Evolutionary conservation across 2,797 vertebrate species (phyloP), one percentile per base, ranked within the genome.

Genomic region (Odontamblyopus rebecca): DNA sequence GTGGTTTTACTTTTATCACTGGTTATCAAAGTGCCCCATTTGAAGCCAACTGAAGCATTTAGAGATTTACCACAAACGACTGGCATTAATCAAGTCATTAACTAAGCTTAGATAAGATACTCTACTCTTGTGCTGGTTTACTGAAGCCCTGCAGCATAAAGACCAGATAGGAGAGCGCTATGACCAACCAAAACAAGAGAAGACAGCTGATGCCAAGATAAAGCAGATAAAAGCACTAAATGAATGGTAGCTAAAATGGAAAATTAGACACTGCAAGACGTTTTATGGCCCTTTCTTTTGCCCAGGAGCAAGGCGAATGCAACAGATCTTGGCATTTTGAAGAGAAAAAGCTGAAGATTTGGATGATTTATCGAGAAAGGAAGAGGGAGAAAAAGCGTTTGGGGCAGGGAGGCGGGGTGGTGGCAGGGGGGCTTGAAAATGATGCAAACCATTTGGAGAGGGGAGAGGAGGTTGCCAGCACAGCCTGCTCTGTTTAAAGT

Each of bases 401-500:
- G 87, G 84, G 74, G 88, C 64, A 82, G 76, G 79, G 76, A 77
- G 73, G 83, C 82, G 86, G 93, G 85, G 92, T 86, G 89, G 91
- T 89, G 92, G 94, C 92, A 94, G 95, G 95, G 87, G 94, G 95
- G 92, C 93, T 96, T 94, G 96, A 95, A 96, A 94, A 95, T 98
- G 97, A 98, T 97, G 96, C 96, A 97, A 97, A 98, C 96, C 97
- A 97, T 99, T 98, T 98, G 97, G 97, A 97, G 96, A 90, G 72
- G 85, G 87, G 95, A 96, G 94, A 90, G 93, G 94, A 94, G 93
- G 89, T 95, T 97, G 97, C 98, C 98, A 99, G 96, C 95, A 97
- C 97, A 98, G 97, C 95, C 96, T 98, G 97, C 95, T 96, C 96
- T 97, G 96, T 98, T 98, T 97, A 98, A 98, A 98, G 95, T 97